phyloP scores from a whole-genome alignment of 2,888 invertebrate species.

The Pinctada fucata region DNA sequence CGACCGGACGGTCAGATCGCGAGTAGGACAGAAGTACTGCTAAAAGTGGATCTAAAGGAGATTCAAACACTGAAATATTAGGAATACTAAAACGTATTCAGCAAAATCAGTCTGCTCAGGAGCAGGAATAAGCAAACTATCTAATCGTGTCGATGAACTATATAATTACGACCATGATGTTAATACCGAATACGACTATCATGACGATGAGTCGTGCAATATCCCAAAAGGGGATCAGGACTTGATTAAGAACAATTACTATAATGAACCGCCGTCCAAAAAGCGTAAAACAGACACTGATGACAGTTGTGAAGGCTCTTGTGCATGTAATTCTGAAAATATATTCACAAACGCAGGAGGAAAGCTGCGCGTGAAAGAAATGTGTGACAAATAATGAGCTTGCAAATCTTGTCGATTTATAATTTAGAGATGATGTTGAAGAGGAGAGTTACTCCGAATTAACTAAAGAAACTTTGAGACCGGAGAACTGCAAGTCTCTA shows the following conservation, averaged over 20 bases:
- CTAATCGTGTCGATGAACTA: too few relatives aligned
- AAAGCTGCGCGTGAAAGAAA: slow-evolving; percentile 18
- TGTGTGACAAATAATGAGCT: neutral
- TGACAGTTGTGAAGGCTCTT: too few relatives aligned
- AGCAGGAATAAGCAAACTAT: neutral
- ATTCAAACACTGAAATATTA: neutral
- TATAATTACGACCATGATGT: too few relatives aligned
- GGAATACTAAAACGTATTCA: neutral
- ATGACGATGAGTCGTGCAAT: too few relatives aligned
- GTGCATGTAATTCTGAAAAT: neutral
- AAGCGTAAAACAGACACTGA: too few relatives aligned
- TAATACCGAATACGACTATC: too few relatives aligned
- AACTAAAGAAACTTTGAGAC: slow-evolving; percentile 14
- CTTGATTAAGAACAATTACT: too few relatives aligned
- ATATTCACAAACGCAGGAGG: slow-evolving; percentile 8
- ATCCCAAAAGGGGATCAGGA: too few relatives aligned
- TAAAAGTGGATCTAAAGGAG: neutral
- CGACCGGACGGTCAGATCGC: too few relatives aligned
- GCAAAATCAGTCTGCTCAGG: neutral
- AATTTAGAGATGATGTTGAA: slow-evolving; percentile 20
- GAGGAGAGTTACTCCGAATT: slow-evolving; percentile 17
- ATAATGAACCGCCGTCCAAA: too few relatives aligned
- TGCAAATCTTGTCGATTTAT: slow-evolving; percentile 8
- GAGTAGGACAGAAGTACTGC: too few relatives aligned
- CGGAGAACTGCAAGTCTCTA: slow-evolving; percentile 25